A percentile compares a stretch with the other conserved stretches of the same genome.
These are phyloP conservation scores for Caenorhabditis angaria DNA, from an alignment of 2,888 invertebrate species.

Conservation along the genomic window DNA sequence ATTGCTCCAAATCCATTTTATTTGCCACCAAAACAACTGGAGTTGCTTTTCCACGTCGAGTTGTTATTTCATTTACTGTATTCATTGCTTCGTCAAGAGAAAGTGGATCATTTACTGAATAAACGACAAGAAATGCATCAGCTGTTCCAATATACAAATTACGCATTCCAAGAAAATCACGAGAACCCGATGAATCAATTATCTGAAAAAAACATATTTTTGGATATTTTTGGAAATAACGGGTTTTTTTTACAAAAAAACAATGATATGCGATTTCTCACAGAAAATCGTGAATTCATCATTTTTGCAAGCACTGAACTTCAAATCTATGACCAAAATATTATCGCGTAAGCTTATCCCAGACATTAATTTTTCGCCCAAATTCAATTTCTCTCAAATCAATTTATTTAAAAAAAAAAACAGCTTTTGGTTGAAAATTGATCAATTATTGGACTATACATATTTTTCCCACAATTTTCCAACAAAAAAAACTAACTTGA, in stretches of 20 bases:
- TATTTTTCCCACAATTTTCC: too few species aligned
- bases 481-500: constrained; percentile 33
- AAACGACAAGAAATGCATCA: constrained; percentile 67
- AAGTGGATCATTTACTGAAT: constrained; percentile 45
- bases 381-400: too few species aligned
- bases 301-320: too few species aligned
- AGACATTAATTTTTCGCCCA: too few species aligned
- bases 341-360: too few species aligned
- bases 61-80: constrained; percentile 57
- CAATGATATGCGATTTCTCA: too few species aligned
- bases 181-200: constrained; percentile 69
- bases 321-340: too few species aligned
- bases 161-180: constrained; percentile 71
- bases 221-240: not conserved
- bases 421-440: too few species aligned
- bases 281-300: too few species aligned
- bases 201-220: constrained; percentile 46
- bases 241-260: too few species aligned
- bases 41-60: constrained; percentile 49
- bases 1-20: constrained; percentile 40
- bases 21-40: constrained; percentile 66
- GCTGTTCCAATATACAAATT: constrained; percentile 67
- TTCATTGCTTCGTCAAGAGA: constrained; percentile 64
- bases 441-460: too few species aligned
- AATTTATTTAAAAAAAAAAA: too few species aligned